Evolutionary conservation across 2,797 vertebrate species (phyloP).

Genomic region (Phalanger gymnotis): DNA sequence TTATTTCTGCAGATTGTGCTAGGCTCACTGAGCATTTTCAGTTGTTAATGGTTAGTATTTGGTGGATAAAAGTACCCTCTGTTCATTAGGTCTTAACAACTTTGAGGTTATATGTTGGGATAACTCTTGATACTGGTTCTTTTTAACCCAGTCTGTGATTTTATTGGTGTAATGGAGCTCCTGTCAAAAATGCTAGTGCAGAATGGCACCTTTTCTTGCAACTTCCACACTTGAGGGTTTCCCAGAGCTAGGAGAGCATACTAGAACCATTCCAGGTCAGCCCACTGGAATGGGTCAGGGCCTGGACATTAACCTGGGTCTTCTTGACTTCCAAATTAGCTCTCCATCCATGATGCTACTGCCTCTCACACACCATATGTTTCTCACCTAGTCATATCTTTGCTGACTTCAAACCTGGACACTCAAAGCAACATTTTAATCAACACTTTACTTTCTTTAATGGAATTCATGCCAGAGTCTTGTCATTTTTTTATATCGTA

Average conservation of each 20-base stretch:
- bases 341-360: neutral
- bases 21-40: neutral
- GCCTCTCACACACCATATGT: neutral
- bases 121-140: neutral
- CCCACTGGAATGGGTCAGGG: too few species aligned
- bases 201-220: neutral
- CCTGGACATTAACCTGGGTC: neutral
- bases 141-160: neutral
- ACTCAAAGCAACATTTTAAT: neutral
- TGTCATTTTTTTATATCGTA: neutral
- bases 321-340: neutral
- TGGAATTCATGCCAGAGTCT: neutral
- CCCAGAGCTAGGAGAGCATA: neutral
- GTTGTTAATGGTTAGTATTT: neutral
- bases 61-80: neutral
- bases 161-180: neutral
- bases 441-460: neutral
- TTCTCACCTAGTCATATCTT: neutral
- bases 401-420: neutral
- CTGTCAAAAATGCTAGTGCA: neutral
- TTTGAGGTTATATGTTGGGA: neutral
- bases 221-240: neutral
- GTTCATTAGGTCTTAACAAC: neutral
- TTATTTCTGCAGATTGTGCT: constrained; percentile 9
- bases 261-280: neutral